Evolutionary conservation across 1,140 invertebrate species (phyloP).

Genomic region (silkworm (Bombyx mori)): DNA sequence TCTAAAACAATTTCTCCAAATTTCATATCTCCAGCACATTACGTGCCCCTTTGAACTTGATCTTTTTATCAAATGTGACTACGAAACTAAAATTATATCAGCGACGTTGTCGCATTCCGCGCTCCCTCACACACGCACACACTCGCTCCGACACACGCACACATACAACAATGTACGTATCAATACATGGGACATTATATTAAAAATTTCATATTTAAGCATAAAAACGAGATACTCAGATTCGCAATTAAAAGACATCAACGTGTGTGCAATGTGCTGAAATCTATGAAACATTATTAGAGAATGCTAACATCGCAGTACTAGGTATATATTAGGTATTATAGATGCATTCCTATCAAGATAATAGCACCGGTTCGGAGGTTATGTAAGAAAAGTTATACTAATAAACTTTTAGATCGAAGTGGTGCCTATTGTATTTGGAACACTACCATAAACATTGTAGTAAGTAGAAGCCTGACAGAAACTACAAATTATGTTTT

Average conservation of each 20-base stretch:
- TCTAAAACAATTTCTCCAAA: background rate
- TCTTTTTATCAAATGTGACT: constrained; percentile 55
- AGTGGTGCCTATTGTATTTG: too few species aligned
- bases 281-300: too few species aligned
- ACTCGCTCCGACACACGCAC: constrained; percentile 3
- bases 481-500: too few species aligned
- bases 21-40: constrained; percentile 13
- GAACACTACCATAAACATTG: too few species aligned
- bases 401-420: too few species aligned
- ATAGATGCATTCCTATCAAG: too few species aligned
- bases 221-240: background rate
- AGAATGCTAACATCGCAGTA: too few species aligned
- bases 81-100: constrained; percentile 49
- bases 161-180: constrained; percentile 2
- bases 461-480: too few species aligned
- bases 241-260: constrained; percentile 8
- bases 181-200: background rate
- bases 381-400: too few species aligned
- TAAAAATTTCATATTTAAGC: background rate
- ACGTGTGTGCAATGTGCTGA: constrained; percentile 2
- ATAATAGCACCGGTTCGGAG: too few species aligned
- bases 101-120: constrained; percentile 43
- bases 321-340: too few species aligned
- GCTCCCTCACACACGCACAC: constrained; percentile 23
- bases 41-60: constrained; percentile 58